Conservation (phyloP, 2,797 vertebrate species). For the Pangasius sanitwongsei region DNA sequence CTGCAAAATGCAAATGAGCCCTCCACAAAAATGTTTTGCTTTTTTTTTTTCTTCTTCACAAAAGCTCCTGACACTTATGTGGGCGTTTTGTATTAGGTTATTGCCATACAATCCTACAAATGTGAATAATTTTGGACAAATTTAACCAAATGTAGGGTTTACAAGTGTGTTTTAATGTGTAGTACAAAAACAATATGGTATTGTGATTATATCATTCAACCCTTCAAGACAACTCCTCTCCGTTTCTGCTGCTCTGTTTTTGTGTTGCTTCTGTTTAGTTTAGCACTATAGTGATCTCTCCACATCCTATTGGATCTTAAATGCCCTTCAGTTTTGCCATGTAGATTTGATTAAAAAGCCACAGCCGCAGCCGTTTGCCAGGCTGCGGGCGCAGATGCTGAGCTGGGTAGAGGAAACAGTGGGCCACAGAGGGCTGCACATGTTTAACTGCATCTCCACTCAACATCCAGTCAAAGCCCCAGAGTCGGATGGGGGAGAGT, state of each 20-base stretch:
- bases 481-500: not conserved
- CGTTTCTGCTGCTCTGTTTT: not conserved
- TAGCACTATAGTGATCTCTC: slow-evolving; percentile 28
- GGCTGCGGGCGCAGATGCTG: slow-evolving; percentile 39
- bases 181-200: not conserved
- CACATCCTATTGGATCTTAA: slow-evolving; percentile 34
- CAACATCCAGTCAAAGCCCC: not conserved
- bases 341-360: slow-evolving; percentile 46
- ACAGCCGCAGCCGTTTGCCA: slow-evolving; percentile 31
- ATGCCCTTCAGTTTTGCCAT: slow-evolving; percentile 26
- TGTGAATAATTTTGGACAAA: not conserved
- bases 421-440: slow-evolving; percentile 28
- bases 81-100: not conserved
- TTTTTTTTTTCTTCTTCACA: not conserved
- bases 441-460: slow-evolving; percentile 24
- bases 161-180: not conserved
- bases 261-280: slow-evolving; percentile 39
- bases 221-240: not conserved
- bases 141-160: not conserved
- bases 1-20: not conserved
- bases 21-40: not conserved
- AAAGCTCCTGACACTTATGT: not conserved
- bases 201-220: not conserved
- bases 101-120: not conserved
- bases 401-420: slow-evolving; percentile 38